Base-by-base conservation (phyloP, 2,888 invertebrate species). In the Nomada ruficornis region DNA sequence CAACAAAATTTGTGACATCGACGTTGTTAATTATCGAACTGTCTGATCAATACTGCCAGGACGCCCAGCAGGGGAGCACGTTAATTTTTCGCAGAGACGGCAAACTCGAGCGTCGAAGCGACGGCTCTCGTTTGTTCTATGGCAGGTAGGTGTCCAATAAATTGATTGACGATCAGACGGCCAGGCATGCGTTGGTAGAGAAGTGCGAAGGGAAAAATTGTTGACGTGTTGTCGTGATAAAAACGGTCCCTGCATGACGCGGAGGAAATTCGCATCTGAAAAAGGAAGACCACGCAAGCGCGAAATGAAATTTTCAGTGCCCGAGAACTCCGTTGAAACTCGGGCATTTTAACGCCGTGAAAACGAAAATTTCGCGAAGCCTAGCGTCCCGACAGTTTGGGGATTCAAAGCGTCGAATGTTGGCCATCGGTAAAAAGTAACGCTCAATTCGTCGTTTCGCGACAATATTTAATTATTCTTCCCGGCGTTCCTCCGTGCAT, bases 131-230 rank as follows among this genome's bases (percentile, higher is more conserved):
- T 81, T 81, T 71, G 76, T 81, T 63, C 68, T 29, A 59, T 59
- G 59, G 29, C 50, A 26, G 77, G 20, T 71, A 26, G 64, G 44
- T 65, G 82, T 77, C 76, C 52, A 65, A 65, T 60, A 69, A 82
- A 82, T 82, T 82, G 82, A 82, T 82, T 52, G 77, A 81, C 81
- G 72, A 36, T 60, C 57, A 42, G 54, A 11, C 67, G 57, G 62
- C 60, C 62, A 55, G 63, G 55, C 26, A 52, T 10, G 13, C 57
- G 54, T n/a, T 23, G 63, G 26, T 23, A 26, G n/a, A 2, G 52
- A 47, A 36, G 23, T 26, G 63, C 44, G 59, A 62, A 11, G 20
- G 11, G 44, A 26, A 9, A 42, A 82, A 77, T 55, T 52, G 82
- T 77, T 72, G 82, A 76, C 76, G 75, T 26, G 57, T 42, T 55